Conservation (phyloP, 2,797 vertebrate genomes). For the Parauchenoglanis punctatus region DNA sequence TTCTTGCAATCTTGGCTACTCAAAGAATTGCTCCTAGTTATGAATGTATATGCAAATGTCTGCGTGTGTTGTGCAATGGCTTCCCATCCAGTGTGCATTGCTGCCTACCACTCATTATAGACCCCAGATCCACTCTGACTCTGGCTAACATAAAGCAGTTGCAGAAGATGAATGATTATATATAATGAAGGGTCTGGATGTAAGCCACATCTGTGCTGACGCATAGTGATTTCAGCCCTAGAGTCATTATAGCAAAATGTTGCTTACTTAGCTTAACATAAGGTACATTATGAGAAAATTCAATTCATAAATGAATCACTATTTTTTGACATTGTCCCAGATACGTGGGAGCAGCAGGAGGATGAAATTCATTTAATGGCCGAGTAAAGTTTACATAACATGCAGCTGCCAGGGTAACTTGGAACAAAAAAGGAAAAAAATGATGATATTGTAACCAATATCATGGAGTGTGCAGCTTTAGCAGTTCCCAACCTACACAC, state of each 20-base stretch:
- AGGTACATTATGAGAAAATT: not conserved
- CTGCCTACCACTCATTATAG: not conserved
- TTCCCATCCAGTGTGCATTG: not conserved
- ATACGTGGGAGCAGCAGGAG: not conserved
- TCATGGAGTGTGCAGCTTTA: constrained; percentile 24
- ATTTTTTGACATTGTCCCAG: not conserved
- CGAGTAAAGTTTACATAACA: constrained; percentile 27
- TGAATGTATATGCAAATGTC: not conserved
- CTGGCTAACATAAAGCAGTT: not conserved
- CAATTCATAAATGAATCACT: constrained; percentile 26
- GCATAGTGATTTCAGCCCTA: not conserved
- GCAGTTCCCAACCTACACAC: constrained; percentile 41
- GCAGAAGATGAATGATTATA: not conserved
- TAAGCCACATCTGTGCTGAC: constrained; percentile 5
- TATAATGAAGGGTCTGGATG: not conserved
- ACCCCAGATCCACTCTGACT: not conserved
- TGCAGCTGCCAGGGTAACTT: constrained; percentile 30
- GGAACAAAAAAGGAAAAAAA: constrained; percentile 16
- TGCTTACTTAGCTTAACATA: not conserved
- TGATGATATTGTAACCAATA: constrained; percentile 38
- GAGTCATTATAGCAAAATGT: not conserved
- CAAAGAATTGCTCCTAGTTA: not conserved
- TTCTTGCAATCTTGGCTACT: too few species aligned
- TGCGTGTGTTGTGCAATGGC: not conserved
- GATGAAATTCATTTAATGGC: constrained; percentile 20